A percentile compares a stretch with the other conserved stretches of the same genome.
Conservation (phyloP, 2,888 invertebrate species). For the Chromoteleia sp. region DNA sequence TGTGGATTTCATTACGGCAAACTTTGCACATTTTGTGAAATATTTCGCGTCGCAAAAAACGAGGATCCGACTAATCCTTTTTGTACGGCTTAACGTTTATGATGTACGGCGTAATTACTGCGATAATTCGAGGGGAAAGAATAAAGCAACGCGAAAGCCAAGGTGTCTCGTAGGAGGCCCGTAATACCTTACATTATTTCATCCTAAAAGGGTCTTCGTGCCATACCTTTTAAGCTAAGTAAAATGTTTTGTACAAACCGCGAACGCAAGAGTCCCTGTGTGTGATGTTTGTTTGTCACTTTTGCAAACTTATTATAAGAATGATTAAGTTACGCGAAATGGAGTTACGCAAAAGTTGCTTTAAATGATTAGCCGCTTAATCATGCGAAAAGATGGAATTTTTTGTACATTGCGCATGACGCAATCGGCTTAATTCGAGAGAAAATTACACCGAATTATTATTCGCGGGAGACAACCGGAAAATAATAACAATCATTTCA, state of each 20-base stretch:
- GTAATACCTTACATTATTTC: conserved; percentile 79
- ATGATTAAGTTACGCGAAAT: conserved; percentile 67
- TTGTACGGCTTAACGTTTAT: conserved; percentile 73
- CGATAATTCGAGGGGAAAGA: conserved; percentile 78
- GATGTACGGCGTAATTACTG: conserved; percentile 79
- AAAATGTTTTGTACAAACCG: conserved; percentile 77
- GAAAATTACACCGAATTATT: conserved; percentile 4
- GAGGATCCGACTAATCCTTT: conserved; percentile 71
- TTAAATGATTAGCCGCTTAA: conserved; percentile 33
- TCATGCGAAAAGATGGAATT: conserved; percentile 15
- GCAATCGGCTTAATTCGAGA: conserved; percentile 24
- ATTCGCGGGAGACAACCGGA: not conserved
- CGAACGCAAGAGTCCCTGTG: conserved; percentile 27
- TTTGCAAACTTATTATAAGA: conserved; percentile 55
- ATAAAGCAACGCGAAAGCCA: conserved; percentile 64
- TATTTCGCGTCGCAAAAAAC: conserved; percentile 61
- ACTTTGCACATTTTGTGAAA: conserved; percentile 43
- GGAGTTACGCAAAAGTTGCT: conserved; percentile 55
- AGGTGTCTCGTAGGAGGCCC: conserved; percentile 75
- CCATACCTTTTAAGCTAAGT: conserved; percentile 73
- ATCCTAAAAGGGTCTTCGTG: conserved; percentile 75
- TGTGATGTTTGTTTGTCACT: conserved; percentile 48
- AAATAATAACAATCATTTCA: conserved; percentile 13
- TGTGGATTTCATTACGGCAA: conserved; percentile 40
- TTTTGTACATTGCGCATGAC: not conserved